phyloP scores from a whole-genome alignment of 64 coral and sea anemone genomes.

The Astreopora myriophthalma region DNA sequence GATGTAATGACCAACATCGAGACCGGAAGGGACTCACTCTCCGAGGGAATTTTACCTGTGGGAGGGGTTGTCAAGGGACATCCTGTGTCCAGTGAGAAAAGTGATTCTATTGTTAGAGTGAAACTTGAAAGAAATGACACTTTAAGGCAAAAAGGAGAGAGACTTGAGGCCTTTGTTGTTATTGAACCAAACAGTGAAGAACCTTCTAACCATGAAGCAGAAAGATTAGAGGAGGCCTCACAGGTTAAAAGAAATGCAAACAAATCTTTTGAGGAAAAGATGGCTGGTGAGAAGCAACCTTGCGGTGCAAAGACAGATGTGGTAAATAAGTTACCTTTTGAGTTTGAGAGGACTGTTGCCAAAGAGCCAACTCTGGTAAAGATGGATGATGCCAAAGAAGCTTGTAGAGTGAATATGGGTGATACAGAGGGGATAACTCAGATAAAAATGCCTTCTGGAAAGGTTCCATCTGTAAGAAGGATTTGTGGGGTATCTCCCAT shows the following conservation, averaged over 20 bases:
- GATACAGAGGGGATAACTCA: not conserved
- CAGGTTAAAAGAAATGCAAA: not conserved
- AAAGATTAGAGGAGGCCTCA: not conserved
- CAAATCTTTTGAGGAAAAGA: not conserved
- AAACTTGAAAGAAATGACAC: not conserved
- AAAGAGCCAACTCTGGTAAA: not conserved
- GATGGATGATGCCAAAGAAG: not conserved
- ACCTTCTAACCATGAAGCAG: not conserved
- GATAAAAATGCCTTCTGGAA: not conserved
- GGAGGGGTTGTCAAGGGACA: slow-evolving; percentile 26
- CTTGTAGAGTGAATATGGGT: not conserved
- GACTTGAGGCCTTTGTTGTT: not conserved
- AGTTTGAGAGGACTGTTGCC: not conserved
- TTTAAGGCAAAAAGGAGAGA: not conserved
- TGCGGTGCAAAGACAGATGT: not conserved
- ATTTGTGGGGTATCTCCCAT: not conserved
- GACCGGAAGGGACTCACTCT: not conserved
- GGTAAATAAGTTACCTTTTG: not conserved
- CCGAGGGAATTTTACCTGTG: slow-evolving; percentile 24
- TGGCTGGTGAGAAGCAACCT: not conserved
- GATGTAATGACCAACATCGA: not conserved
- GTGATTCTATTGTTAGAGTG: not conserved
- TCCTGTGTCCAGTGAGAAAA: not conserved
- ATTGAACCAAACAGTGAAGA: not conserved
- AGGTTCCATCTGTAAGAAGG: not conserved